These are phyloP conservation scores for Herpetotheres cachinnans DNA, from an alignment of 2,113 vertebrate genomes.

Conservation along the genomic window DNA sequence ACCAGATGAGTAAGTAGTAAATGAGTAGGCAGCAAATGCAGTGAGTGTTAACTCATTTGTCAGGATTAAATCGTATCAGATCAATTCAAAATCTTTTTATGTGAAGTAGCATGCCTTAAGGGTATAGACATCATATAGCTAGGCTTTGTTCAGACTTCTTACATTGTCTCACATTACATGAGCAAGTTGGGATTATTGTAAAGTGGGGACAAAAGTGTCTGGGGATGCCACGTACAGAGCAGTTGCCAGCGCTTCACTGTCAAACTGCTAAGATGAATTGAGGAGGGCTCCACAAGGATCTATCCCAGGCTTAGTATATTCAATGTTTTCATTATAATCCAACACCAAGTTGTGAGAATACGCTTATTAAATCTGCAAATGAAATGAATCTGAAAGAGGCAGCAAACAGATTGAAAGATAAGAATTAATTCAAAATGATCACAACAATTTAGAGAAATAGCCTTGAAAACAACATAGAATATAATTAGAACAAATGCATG, in stretches of 20 bases:
- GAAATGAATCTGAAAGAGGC: background rate
- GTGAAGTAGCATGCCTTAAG: background rate
- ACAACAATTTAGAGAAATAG: background rate
- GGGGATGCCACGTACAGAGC: background rate
- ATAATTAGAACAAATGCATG: background rate
- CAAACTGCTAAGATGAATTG: background rate
- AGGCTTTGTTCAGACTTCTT: background rate
- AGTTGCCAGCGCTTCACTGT: background rate
- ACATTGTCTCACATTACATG: background rate
- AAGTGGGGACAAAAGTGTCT: background rate
- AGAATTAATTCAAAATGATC: slow-evolving; percentile 30
- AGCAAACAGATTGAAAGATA: slow-evolving; percentile 14
- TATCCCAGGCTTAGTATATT: background rate
- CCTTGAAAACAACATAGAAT: background rate
- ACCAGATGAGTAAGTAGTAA: slow-evolving; percentile 6
- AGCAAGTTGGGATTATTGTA: background rate
- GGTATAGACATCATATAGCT: background rate
- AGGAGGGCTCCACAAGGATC: background rate
- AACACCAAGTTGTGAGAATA: background rate
- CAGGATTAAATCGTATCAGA: slow-evolving; percentile 30
- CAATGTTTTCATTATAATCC: background rate
- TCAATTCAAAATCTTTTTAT: slow-evolving; percentile 15
- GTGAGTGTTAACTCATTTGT: slow-evolving; percentile 44
- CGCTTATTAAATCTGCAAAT: slow-evolving; percentile 7
- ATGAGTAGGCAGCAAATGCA: slow-evolving; percentile 12